Base-by-base conservation (phyloP, 2,888 invertebrate genomes). In the Drosophila pseudotakahashii region DNA sequence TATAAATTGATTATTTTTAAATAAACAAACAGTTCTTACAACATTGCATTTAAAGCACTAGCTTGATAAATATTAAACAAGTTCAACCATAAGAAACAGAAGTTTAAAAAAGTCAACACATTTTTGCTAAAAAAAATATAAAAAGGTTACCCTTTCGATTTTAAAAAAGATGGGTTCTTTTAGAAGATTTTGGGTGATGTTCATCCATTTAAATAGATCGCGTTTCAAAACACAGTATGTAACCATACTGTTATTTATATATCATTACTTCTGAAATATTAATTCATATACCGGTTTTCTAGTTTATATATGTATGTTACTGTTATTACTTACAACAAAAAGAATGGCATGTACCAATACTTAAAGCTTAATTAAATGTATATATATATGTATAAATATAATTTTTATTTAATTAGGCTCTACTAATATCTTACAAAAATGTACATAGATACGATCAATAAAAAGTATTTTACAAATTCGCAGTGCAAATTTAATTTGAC, bases 341-440 rank as follows among this genome's bases (percentile, higher is more conserved):
- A n/a, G 3, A 44, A 13, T 23, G 13, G 39, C 19, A 3, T 23
- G 26, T 37, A 37, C 13, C 26, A n/a, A 26, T 44, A n/a, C 6
- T n/a, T 7, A 23, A 44, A 44, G 3, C 26, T 6, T 5, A 45
- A 10, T 23, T n/a, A 7, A n/a, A 44, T 45, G 45, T 45, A 45
- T 10, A 45, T n/a, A 45, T n/a, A 45, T 45, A 41, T 16, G 45
- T 30, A 45, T n/a, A 30, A 14, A 14, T n/a, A 1, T 14, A 14
- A 26, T 9, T 14, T 14, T 45, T 10, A 30, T 14, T 45, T 45
- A 26, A n/a, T n/a, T 14, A n/a, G 4, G 5, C n/a, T 7, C 23
- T 30, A 45, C 45, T 30, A 45, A 14, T 30, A n/a, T 10, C 10
- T 26, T n/a, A 30, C 9, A 45, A 45, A 45, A 45, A 45, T 45